Evolutionary conservation across 2,888 invertebrate species (phyloP).

Genomic region (Latrodectus elegans): DNA sequence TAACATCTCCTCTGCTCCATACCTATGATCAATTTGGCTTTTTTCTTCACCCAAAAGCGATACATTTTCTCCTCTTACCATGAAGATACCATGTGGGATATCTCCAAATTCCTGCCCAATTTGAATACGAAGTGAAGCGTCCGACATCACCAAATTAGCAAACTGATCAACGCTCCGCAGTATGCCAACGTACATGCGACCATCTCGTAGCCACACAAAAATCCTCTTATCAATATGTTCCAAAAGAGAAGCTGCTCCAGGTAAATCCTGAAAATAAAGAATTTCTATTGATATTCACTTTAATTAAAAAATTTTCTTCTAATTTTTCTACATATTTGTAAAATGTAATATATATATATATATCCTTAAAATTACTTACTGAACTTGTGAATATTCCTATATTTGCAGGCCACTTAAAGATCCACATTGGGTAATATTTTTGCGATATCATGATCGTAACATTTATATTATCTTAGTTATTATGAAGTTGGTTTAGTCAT

Average conservation of each 20-base stretch:
- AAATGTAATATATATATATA: no score
- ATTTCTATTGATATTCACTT: neutral
- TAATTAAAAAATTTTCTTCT: neutral
- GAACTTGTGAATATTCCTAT: no score
- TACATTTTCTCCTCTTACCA: slow-evolving; percentile 57
- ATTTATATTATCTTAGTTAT: no score
- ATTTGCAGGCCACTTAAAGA: no score
- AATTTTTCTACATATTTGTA: neutral
- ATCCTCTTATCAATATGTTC: slow-evolving; percentile 44
- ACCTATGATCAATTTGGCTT: neutral
- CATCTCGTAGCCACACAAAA: slow-evolving; percentile 56
- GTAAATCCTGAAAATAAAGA: slow-evolving; percentile 32
- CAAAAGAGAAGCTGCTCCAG: slow-evolving; percentile 47
- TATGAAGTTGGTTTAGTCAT: no score
- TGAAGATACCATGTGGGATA: slow-evolving; percentile 35
- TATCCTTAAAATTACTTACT: no score
- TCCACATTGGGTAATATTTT: no score
- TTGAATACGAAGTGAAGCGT: slow-evolving; percentile 24
- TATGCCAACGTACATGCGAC: slow-evolving; percentile 18
- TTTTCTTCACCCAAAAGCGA: slow-evolving; percentile 37
- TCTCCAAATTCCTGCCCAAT: slow-evolving; percentile 21
- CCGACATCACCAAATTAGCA: slow-evolving; percentile 39
- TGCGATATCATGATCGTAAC: no score
- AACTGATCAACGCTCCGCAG: slow-evolving; percentile 56
- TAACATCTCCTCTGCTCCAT: slow-evolving; percentile 1